These are phyloP conservation scores for Phenacoccus solenopsis DNA, from an alignment of 1,140 invertebrate genomes.

Conservation along the genomic window DNA sequence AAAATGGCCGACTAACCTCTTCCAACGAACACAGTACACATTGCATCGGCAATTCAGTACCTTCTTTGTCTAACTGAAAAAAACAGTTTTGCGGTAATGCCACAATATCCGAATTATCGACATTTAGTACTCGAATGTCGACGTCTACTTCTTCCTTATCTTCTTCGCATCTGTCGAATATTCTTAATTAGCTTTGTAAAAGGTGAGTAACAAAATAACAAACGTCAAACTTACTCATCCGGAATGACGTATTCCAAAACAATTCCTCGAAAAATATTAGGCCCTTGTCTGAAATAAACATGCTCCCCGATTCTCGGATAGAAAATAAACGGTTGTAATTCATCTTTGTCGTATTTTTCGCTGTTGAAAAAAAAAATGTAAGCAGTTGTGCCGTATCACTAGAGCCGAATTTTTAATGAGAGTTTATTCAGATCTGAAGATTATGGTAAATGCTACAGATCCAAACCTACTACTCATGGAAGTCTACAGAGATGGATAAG, in stretches of 20 bases:
- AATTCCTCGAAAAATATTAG: not conserved
- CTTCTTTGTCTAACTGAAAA: constrained; percentile 6
- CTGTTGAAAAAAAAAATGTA: too few relatives aligned
- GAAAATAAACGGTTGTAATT: constrained; percentile 6
- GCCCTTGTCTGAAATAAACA: not conserved
- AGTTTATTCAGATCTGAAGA: too few relatives aligned
- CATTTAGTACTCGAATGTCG: not conserved
- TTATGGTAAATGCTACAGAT: too few relatives aligned
- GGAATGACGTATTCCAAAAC: not conserved
- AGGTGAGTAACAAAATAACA: not conserved
- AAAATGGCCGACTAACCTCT: not conserved
- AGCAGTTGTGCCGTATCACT: too few relatives aligned
- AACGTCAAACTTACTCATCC: constrained; percentile 3
- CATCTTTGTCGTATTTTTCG: not conserved
- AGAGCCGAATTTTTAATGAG: too few relatives aligned
- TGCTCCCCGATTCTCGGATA: not conserved
- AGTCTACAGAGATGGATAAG: too few relatives aligned
- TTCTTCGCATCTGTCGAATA: not conserved
- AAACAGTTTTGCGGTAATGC: constrained; percentile 8
- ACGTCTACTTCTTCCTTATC: not conserved
- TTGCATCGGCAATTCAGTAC: not conserved
- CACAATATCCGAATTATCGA: not conserved
- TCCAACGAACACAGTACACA: not conserved
- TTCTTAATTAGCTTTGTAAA: not conserved
- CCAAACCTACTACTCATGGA: too few relatives aligned